Percentiles rank a stretch among this genome's conserved stretches.
Conservation (phyloP, 2,113 vertebrate genomes). For the Perca fluviatilis region DNA sequence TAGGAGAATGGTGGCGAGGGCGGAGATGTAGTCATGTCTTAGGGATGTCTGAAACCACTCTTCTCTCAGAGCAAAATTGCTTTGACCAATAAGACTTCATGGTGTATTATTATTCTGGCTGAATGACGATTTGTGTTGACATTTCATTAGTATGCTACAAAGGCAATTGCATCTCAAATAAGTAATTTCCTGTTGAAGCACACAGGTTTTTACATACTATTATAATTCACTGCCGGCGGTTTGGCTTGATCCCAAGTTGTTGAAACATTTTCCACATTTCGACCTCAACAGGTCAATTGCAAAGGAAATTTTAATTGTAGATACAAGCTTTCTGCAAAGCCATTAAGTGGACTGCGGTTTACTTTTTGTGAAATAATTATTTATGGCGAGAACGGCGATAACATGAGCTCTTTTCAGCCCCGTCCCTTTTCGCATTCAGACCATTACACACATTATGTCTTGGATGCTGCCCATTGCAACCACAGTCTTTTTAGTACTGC, state of each 20-base stretch:
- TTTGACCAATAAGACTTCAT: constrained; percentile 1
- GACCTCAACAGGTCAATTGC: constrained; percentile 48
- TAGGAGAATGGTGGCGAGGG: background rate
- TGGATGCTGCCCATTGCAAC: constrained; percentile 2
- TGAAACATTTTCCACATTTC: constrained; percentile 53
- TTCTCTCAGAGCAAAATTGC: background rate
- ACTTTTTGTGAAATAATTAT: constrained; percentile 18
- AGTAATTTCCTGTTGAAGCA: constrained; percentile 48
- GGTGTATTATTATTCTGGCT: constrained; percentile 37
- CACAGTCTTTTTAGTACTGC: background rate
- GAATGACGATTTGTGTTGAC: constrained; percentile 32
- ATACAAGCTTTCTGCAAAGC: constrained; percentile 33
- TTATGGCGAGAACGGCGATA: constrained; percentile 4
- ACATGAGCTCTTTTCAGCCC: background rate
- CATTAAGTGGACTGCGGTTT: constrained; percentile 45
- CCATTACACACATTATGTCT: constrained; percentile 25
- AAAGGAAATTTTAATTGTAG: constrained; percentile 56
- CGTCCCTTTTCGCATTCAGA: constrained; percentile 7
- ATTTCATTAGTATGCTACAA: constrained; percentile 34
- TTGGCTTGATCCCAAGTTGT: constrained; percentile 38
- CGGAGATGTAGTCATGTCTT: background rate
- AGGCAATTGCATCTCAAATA: constrained; percentile 37
- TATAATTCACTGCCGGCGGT: constrained; percentile 48
- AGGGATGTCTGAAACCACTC: constrained; percentile 42
- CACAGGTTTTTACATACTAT: constrained; percentile 28